Percentiles rank a stretch among this genome's conserved stretches.
Evolutionary conservation across 1,140 invertebrate genomes (phyloP).

Genomic region (Hyles vespertilio): DNA sequence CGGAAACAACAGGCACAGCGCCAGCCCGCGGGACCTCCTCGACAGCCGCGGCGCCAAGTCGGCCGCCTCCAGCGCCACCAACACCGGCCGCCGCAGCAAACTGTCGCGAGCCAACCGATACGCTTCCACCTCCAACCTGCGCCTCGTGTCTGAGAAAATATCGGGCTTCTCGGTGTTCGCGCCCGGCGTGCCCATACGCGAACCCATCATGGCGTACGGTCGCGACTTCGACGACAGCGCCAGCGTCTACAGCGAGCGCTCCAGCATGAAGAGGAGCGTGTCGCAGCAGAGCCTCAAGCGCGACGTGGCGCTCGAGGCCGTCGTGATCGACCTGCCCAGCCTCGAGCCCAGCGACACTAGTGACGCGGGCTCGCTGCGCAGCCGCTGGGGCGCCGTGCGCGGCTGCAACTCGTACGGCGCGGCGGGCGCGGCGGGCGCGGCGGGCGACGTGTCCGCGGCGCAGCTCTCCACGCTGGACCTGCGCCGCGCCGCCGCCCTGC

Average conservation of each 20-base stretch:
- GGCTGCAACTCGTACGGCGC: conserved; percentile 60
- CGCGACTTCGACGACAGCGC: conserved; percentile 22
- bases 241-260: conserved; percentile 6
- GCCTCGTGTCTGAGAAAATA: conserved; percentile 62
- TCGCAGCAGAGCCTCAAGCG: conserved; percentile 61
- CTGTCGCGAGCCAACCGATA: conserved; percentile 45
- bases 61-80: conserved; percentile 40
- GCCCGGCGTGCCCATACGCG: conserved; percentile 23
- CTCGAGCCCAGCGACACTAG: conserved; percentile 31
- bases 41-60: conserved; percentile 36
- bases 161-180: conserved; percentile 61
- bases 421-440: conserved; percentile 34
- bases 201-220: conserved; percentile 60
- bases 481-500: conserved; percentile 17
- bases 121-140: conserved; percentile 59
- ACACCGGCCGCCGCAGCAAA: conserved; percentile 48
- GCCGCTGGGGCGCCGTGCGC: conserved; percentile 51
- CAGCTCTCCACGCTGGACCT: conserved; percentile 61
- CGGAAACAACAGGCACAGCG: conserved; percentile 42
- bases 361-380: conserved; percentile 37
- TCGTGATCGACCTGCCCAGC: conserved; percentile 60
- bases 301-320: conserved; percentile 55
- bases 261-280: conserved; percentile 45
- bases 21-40: conserved; percentile 40
- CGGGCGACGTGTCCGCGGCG: conserved; percentile 43